Conservation (phyloP, 2,113 vertebrate genomes). For the Microtus pennsylvanicus region DNA sequence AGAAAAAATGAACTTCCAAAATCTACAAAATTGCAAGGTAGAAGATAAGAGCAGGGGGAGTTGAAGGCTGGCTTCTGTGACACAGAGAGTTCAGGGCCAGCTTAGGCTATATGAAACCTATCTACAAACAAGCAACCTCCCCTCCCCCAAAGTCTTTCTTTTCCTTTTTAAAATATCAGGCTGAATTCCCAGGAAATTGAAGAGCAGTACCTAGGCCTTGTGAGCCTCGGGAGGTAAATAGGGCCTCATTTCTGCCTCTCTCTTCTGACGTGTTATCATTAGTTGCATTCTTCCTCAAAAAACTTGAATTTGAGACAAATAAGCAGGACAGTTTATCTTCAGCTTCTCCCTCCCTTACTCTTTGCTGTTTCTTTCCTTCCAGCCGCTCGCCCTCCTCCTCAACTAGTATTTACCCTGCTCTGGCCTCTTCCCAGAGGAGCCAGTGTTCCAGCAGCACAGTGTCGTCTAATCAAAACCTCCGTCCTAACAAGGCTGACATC, state of each 20-base stretch:
- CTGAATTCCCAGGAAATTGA: conserved; percentile 26
- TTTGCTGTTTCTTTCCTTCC: conserved; percentile 9
- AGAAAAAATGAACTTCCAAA: not conserved
- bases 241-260: not conserved
- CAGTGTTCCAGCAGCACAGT: not conserved
- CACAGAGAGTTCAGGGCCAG: not conserved
- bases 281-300: not conserved
- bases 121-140: not conserved
- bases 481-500: conserved; percentile 43
- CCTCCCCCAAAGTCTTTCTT: not conserved
- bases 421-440: not conserved
- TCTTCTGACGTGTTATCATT: not conserved
- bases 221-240: not conserved
- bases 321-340: not conserved
- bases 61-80: not conserved
- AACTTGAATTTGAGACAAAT: conserved; percentile 39
- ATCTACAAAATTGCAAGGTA: not conserved
- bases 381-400: not conserved
- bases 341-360: not conserved
- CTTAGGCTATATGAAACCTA: not conserved
- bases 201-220: not conserved
- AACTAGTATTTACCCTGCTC: not conserved
- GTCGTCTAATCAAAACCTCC: conserved; percentile 42
- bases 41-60: not conserved
- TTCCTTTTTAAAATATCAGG: not conserved